These are phyloP conservation scores for Caenorhabditis sp. DNA, from an alignment of 2,888 invertebrate species.

Conservation along the genomic window DNA sequence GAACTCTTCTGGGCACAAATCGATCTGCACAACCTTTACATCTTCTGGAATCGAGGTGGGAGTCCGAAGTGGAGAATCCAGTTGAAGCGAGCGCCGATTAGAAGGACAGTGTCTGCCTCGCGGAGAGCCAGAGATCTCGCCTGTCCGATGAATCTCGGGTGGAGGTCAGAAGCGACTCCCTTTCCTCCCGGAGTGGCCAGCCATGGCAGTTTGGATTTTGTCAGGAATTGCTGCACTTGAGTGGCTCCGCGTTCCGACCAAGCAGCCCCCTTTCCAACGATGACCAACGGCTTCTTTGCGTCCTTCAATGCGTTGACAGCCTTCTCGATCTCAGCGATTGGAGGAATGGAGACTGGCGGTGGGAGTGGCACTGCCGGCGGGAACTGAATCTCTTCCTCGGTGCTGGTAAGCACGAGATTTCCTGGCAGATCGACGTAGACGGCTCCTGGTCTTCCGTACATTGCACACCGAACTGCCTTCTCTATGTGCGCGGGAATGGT, in stretches of 20 bases:
- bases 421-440: slow-evolving; percentile 93
- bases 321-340: slow-evolving; percentile 84
- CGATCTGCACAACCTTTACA: slow-evolving; percentile 93
- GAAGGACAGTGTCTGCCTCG: slow-evolving; percentile 89
- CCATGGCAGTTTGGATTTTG: slow-evolving; percentile 87
- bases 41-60: slow-evolving; percentile 88
- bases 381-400: slow-evolving; percentile 63
- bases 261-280: slow-evolving; percentile 87
- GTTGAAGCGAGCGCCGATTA: slow-evolving; percentile 92
- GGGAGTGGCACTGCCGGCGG: slow-evolving; percentile 79
- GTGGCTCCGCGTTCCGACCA: slow-evolving; percentile 75
- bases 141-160: slow-evolving; percentile 82
- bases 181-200: slow-evolving; percentile 94
- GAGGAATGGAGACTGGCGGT: slow-evolving; percentile 85
- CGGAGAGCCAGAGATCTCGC: slow-evolving; percentile 84
- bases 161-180: slow-evolving; percentile 74
- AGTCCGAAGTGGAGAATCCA: slow-evolving; percentile 98
- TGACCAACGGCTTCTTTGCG: slow-evolving; percentile 88
- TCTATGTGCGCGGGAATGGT: slow-evolving; percentile 71
- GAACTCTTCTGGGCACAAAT: slow-evolving; percentile 91
- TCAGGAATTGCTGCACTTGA: slow-evolving; percentile 81
- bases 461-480: slow-evolving; percentile 86
- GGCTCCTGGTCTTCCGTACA: slow-evolving; percentile 91
- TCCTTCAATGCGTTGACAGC: slow-evolving; percentile 85
- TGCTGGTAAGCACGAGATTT: slow-evolving; percentile 82